Evolutionary conservation across 2,888 invertebrate genomes (phyloP).

Genomic region (Melieria omissa): DNA sequence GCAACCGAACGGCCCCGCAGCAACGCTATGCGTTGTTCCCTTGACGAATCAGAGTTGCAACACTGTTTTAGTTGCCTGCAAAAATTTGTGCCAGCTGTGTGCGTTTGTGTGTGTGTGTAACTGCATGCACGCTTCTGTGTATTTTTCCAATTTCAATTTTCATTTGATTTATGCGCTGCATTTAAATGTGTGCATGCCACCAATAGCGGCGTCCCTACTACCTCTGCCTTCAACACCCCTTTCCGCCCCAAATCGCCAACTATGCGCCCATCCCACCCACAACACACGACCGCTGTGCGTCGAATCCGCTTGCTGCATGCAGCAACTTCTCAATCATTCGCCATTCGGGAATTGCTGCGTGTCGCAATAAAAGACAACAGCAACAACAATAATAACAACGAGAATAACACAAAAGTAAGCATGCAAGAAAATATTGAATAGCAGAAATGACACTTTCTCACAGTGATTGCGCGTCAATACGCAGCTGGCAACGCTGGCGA

Average conservation of each 20-base stretch:
- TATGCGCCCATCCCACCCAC: not conserved
- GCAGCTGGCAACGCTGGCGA: no score
- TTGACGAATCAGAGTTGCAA: no score
- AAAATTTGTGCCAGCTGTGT: no score
- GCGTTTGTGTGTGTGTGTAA: no score
- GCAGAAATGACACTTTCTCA: not conserved
- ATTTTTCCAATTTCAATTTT: not conserved
- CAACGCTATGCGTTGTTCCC: no score
- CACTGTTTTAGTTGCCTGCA: no score
- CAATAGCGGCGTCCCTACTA: no score
- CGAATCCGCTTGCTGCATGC: not conserved
- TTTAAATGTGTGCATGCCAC: not conserved
- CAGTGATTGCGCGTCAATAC: not conserved
- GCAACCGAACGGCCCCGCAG: no score
- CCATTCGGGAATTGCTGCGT: not conserved
- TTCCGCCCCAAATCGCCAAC: not conserved
- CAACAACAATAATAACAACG: no score
- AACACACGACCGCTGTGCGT: not conserved
- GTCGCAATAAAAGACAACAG: not conserved
- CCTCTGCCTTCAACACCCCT: no score
- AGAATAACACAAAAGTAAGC: no score
- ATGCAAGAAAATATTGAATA: not conserved
- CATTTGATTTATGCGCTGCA: not conserved
- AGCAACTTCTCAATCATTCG: constrained; percentile 6
- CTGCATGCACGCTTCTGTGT: no score